phyloP scores from a whole-genome alignment of 2,113 vertebrate genomes.

The Cyrtonyx montezumae region DNA sequence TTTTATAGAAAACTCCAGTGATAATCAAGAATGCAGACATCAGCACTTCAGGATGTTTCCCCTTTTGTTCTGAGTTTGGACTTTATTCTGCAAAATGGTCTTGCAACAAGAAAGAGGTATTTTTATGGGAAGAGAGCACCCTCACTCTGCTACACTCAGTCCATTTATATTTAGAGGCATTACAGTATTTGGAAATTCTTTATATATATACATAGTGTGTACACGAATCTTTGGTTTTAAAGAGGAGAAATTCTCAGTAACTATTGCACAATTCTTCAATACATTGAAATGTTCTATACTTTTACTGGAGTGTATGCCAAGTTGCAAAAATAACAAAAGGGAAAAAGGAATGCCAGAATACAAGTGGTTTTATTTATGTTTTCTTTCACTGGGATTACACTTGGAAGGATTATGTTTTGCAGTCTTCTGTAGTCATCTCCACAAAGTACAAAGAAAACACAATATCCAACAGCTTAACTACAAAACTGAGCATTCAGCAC shows the following conservation, averaged over 20 bases:
- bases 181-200: not conserved
- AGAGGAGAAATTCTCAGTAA: not conserved
- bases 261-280: not conserved
- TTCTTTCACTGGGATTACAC: slow-evolving; percentile 59
- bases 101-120: not conserved
- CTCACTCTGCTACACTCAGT: not conserved
- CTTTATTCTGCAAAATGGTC: not conserved
- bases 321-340: slow-evolving; percentile 45
- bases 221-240: not conserved
- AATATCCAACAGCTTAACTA: not conserved
- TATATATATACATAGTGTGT: not conserved
- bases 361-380: slow-evolving; percentile 58
- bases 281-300: slow-evolving; percentile 12
- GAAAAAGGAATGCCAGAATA: slow-evolving; percentile 26
- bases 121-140: not conserved
- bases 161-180: not conserved
- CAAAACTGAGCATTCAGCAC: slow-evolving; percentile 39
- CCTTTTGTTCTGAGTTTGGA: not conserved
- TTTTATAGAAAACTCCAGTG: not conserved
- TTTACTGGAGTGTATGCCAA: not conserved
- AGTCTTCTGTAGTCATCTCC: slow-evolving; percentile 4
- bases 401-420: slow-evolving; percentile 48
- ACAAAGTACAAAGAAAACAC: slow-evolving; percentile 42
- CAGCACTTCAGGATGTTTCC: not conserved
- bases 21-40: not conserved